Evolutionary conservation across 2,888 invertebrate genomes (phyloP).

Genomic region (Mellilla xanthometata): DNA sequence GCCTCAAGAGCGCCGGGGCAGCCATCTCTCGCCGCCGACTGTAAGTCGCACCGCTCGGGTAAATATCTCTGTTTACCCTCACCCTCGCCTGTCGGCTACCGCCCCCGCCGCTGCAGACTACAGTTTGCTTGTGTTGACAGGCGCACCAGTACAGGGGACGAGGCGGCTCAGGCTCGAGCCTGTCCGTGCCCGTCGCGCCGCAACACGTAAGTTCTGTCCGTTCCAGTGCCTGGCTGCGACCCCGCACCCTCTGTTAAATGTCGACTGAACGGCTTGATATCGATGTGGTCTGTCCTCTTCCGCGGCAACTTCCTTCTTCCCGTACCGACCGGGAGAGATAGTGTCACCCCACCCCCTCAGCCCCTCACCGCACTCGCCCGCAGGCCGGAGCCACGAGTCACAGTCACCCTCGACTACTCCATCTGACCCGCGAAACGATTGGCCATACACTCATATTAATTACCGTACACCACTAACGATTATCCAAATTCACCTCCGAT

Average conservation of each 20-base stretch:
- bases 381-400: no score
- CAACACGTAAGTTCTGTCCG: conserved; percentile 84
- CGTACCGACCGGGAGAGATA: conserved; percentile 68
- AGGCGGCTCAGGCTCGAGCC: conserved; percentile 90
- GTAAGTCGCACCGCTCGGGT: conserved; percentile 80
- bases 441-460: conserved; percentile 10
- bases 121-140: conserved; percentile 76
- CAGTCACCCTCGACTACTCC: neutral
- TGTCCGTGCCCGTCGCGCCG: conserved; percentile 91
- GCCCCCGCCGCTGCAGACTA: conserved; percentile 36
- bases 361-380: conserved; percentile 44
- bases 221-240: conserved; percentile 59
- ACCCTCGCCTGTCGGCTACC: conserved; percentile 12
- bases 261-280: conserved; percentile 65
- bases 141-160: conserved; percentile 85
- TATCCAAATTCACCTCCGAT: conserved; percentile 10
- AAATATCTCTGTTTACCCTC: neutral
- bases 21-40: conserved; percentile 93
- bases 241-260: conserved; percentile 63
- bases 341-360: conserved; percentile 55
- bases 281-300: conserved; percentile 67
- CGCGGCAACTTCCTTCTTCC: conserved; percentile 62
- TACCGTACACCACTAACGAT: neutral
- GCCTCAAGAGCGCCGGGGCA: conserved; percentile 93
- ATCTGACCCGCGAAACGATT: conserved; percentile 6